Evolutionary conservation across 2,797 vertebrate genomes (phyloP), one percentile per base, ranked within the genome.

Genomic region (Lutjanus campechanus): DNA sequence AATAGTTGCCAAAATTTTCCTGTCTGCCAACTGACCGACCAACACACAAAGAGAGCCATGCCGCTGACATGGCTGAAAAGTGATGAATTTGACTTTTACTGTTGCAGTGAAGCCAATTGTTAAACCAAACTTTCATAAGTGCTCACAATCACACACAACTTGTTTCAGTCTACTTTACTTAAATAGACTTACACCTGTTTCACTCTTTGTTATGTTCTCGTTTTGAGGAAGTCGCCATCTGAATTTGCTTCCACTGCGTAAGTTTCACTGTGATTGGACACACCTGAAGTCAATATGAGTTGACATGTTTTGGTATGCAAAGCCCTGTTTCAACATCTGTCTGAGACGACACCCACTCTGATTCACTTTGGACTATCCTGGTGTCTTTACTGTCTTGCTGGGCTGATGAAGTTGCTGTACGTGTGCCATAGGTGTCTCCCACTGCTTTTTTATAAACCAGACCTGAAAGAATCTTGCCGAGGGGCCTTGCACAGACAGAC

Each of bases 381-480:
- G 46, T 3, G 13, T 68, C 62, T 73, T 69, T 69, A 49, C 41
- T 47, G 56, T n/a, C 20, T 55, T 60, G 43, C 47, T 69, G 2
- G 1, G 5, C 49, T 51, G 36, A 73, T 75, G 36, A 78, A 60
- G 73, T 22, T 29, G 63, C 69, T n/a, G 40, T 40, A 50, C 19
- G 8, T 53, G 56, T 64, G n/a, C 66, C 63, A 73, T n/a, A 73
- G 46, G 53, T 56, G 46, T 60, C 58, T 66, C 60, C 70, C 43
- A 13, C 20, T 59, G 69, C n/a, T 78, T 81, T 77, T 84, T 69
- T 61, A 80, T 61, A 61, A 76, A 63, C 20, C 65, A 87, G 73
- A 85, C 85, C 81, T 85, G 41, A 89, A 89, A 89, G 76, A 89
- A 90, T 89, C 74, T 74, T 58, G 72, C 83, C 22, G n/a, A 55